Evolutionary conservation across 1,140 invertebrate genomes (phyloP).

Genomic region (Pogonomyrmex barbatus): DNA sequence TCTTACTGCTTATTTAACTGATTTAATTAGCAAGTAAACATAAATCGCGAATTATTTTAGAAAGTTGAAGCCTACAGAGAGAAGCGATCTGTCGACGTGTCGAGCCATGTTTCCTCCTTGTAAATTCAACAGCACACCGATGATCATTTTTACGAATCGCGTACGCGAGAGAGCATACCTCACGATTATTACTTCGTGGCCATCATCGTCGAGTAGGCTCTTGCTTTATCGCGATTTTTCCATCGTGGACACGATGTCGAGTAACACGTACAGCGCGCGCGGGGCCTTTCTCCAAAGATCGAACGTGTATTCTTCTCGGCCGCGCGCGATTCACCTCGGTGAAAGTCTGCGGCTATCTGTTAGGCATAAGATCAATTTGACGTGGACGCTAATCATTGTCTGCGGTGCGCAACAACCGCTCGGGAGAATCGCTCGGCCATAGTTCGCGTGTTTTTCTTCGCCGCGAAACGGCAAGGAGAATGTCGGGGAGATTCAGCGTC

Average conservation of each 20-base stretch:
- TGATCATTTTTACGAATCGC: constrained; percentile 36
- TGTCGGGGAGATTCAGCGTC: constrained; percentile 18
- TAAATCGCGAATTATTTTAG: constrained; percentile 11
- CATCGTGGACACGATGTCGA: constrained; percentile 41
- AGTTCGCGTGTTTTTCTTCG: constrained; percentile 10
- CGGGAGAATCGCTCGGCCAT: neutral
- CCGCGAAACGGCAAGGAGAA: neutral
- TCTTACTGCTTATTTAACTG: neutral
- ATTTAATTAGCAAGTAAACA: constrained; percentile 22
- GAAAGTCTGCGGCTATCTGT: constrained; percentile 51
- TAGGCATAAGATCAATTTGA: constrained; percentile 48
- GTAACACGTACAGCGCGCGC: constrained; percentile 23
- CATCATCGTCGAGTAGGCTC: constrained; percentile 6
- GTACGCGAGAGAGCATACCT: neutral
- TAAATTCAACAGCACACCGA: constrained; percentile 17
- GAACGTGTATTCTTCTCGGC: constrained; percentile 55
- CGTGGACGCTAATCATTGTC: constrained; percentile 60
- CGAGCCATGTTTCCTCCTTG: neutral
- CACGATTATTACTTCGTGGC: constrained; percentile 21
- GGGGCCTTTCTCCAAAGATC: constrained; percentile 50
- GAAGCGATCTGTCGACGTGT: neutral
- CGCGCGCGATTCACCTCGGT: constrained; percentile 39
- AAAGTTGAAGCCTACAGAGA: neutral
- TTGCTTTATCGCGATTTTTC: constrained; percentile 55
- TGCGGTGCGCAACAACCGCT: constrained; percentile 20